phyloP scores from a whole-genome alignment of 64 coral and sea anemone species.

The Pocillopora verrucosa region DNA sequence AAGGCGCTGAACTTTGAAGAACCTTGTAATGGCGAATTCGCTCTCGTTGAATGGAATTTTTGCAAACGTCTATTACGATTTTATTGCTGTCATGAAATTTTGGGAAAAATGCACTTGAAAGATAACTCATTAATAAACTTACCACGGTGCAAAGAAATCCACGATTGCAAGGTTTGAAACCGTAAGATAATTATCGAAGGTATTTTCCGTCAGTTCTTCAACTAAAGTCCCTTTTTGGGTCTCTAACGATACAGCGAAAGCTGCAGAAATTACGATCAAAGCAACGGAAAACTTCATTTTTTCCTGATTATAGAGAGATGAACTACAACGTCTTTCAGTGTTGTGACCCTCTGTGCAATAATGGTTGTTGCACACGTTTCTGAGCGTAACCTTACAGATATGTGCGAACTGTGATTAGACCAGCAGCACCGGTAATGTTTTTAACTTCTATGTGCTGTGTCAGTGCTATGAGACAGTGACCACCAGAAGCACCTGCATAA shows the following conservation, averaged over 20 bases:
- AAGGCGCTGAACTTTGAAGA: too few relatives aligned
- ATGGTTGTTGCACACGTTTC: not conserved
- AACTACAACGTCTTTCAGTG: not conserved
- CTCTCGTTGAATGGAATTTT: too few relatives aligned
- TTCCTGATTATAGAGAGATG: not conserved
- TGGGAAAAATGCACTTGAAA: not conserved
- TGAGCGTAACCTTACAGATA: not conserved
- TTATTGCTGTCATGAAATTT: not conserved
- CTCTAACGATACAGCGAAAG: not conserved
- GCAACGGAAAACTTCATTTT: constrained; percentile 8
- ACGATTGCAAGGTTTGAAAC: constrained; percentile 16
- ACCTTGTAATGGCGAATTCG: too few relatives aligned
- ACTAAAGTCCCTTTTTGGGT: not conserved
- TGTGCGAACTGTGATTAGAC: not conserved
- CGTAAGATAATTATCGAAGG: constrained; percentile 11
- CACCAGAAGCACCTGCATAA: constrained; percentile 25
- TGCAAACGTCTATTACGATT: too few relatives aligned
- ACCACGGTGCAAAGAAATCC: constrained; percentile 33
- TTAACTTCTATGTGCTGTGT: not conserved
- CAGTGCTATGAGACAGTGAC: not conserved
- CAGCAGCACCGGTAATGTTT: constrained; percentile 14
- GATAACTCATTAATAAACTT: not conserved
- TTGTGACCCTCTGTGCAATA: not conserved
- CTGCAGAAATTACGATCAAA: not conserved
- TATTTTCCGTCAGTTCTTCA: not conserved